Evolutionary conservation across 2,113 vertebrate genomes (phyloP).

Genomic region (Oriolus oriolus): DNA sequence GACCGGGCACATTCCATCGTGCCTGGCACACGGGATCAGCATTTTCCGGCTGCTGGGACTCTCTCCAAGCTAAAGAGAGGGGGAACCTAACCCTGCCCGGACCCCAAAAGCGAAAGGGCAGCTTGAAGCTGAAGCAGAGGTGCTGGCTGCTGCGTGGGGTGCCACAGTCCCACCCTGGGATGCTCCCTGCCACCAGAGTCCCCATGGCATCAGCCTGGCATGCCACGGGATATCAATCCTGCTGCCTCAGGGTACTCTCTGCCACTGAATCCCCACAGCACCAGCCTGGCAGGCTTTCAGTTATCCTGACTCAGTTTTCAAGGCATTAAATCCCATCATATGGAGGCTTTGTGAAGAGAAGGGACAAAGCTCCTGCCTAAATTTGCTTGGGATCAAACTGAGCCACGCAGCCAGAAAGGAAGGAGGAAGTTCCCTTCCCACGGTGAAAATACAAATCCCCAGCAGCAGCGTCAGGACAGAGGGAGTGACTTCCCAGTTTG

Average conservation of each 20-base stretch:
- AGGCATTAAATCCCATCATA: fast-evolving
- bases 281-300: too few species aligned
- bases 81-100: fast-evolving
- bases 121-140: background rate
- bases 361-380: background rate
- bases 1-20: fast-evolving
- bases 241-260: fast-evolving
- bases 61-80: fast-evolving
- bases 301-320: fast-evolving
- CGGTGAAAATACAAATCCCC: fast-evolving
- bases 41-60: fast-evolving
- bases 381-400: background rate
- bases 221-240: background rate
- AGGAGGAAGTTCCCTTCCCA: background rate
- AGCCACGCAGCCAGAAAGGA: fast-evolving
- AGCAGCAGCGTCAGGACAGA: fast-evolving
- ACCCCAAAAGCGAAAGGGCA: fast-evolving
- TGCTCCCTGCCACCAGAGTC: background rate
- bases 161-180: fast-evolving
- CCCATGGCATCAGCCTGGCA: background rate
- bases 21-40: fast-evolving
- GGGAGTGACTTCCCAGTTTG: fast-evolving
- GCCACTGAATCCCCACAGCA: background rate
- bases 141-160: fast-evolving
- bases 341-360: background rate